Evolutionary conservation across 2,113 vertebrate genomes (phyloP).

Genomic region (Sphaerodactylus townsendi): DNA sequence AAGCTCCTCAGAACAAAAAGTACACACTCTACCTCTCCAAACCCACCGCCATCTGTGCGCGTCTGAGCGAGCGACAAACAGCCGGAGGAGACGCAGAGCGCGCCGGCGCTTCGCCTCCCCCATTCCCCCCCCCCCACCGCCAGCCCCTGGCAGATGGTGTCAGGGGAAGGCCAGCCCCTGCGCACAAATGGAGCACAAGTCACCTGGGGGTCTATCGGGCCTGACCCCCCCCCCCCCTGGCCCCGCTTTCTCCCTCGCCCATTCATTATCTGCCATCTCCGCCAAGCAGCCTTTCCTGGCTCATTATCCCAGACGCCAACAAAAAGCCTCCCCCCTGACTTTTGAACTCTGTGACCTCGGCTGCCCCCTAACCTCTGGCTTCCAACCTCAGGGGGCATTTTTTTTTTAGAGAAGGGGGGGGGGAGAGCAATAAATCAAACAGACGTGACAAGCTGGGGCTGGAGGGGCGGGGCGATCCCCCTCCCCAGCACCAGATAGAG

Average conservation of each 20-base stretch:
- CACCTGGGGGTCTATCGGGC: constrained; percentile 52
- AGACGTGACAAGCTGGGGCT: constrained; percentile 49
- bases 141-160: constrained; percentile 66
- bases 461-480: neutral
- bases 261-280: constrained; percentile 64
- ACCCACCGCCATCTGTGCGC: constrained; percentile 74
- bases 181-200: constrained; percentile 27
- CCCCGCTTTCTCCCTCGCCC: constrained; percentile 50
- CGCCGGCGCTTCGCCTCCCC: neutral
- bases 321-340: constrained; percentile 64
- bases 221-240: constrained; percentile 62
- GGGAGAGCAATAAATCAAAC: constrained; percentile 6
- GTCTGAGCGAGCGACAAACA: constrained; percentile 45
- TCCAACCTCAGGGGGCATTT: neutral
- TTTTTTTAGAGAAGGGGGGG: neutral
- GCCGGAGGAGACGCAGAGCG: constrained; percentile 14
- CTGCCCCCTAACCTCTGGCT: constrained; percentile 67
- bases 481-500: neutral
- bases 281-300: constrained; percentile 72
- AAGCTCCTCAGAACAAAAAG: constrained; percentile 67
- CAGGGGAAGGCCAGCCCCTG: constrained; percentile 50
- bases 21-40: constrained; percentile 61
- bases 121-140: constrained; percentile 41
- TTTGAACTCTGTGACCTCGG: constrained; percentile 76
- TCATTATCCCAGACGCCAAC: constrained; percentile 68